Evolutionary conservation across 2,888 invertebrate genomes (phyloP).

Genomic region (Theristus sp.): DNA sequence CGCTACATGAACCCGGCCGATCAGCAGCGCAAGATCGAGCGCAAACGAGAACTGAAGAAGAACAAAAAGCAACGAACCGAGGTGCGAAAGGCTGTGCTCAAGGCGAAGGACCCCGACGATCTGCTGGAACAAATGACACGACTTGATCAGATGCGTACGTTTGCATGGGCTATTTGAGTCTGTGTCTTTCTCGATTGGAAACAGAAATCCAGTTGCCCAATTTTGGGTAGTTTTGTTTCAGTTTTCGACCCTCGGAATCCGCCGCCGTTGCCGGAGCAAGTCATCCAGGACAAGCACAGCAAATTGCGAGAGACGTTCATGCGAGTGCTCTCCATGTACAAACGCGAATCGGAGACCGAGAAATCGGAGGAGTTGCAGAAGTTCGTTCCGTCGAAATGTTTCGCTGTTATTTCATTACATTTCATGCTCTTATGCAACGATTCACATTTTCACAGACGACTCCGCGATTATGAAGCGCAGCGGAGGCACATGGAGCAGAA

Average conservation of each 20-base stretch:
- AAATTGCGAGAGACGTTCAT: slow-evolving; percentile 13
- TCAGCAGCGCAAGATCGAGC: slow-evolving; percentile 70
- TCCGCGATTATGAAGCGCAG: slow-evolving; percentile 14
- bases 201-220: too few species aligned
- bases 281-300: slow-evolving; percentile 13
- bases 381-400: background rate
- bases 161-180: too few species aligned
- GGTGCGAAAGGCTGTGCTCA: slow-evolving; percentile 84
- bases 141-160: slow-evolving; percentile 88
- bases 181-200: too few species aligned
- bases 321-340: slow-evolving; percentile 12
- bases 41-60: slow-evolving; percentile 61
- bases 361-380: slow-evolving; percentile 6
- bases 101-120: slow-evolving; percentile 89
- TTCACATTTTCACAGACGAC: slow-evolving; percentile 9
- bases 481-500: slow-evolving; percentile 12
- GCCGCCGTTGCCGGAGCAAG: slow-evolving; percentile 10
- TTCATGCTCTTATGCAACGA: background rate
- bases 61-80: slow-evolving; percentile 90
- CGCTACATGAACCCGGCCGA: slow-evolving; percentile 99
- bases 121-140: slow-evolving; percentile 86
- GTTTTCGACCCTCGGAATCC: slow-evolving; percentile 10
- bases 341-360: slow-evolving; percentile 9
- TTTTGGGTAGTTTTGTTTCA: too few species aligned
- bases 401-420: background rate